A percentile compares a stretch with the other conserved stretches of the same genome.
These are phyloP conservation scores for Drosophila planitibia DNA, from an alignment of 2,888 invertebrate species.

Conservation along the genomic window DNA sequence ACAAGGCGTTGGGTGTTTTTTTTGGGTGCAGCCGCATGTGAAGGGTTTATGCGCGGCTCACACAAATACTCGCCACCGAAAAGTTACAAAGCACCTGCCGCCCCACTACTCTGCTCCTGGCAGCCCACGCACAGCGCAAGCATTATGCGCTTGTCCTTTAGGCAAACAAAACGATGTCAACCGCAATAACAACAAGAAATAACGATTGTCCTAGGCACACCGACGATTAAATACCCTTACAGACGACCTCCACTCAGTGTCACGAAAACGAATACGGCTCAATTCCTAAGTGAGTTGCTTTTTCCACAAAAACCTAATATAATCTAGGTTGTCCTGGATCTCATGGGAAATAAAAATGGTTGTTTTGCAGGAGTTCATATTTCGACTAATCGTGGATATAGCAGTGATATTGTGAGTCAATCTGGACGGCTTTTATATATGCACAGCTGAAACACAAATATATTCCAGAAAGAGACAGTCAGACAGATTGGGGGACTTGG, in stretches of 20 bases:
- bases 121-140: constrained; percentile 27
- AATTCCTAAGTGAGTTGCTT: background rate
- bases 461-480: background rate
- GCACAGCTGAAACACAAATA: background rate
- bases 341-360: background rate
- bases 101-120: background rate
- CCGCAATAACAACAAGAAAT: constrained; percentile 66
- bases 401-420: background rate
- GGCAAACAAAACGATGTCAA: constrained; percentile 82
- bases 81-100: constrained; percentile 48
- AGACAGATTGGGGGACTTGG: background rate
- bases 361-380: background rate
- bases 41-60: constrained; percentile 80
- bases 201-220: background rate
- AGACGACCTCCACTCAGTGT: too few species aligned
- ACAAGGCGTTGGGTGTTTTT: constrained; percentile 33
- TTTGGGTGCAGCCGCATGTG: constrained; percentile 55
- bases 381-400: background rate
- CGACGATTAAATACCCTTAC: background rate
- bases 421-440: background rate
- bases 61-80: constrained; percentile 65
- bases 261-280: background rate
- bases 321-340: background rate
- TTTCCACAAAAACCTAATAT: background rate
- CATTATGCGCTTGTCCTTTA: constrained; percentile 58